These are phyloP conservation scores for Mormyrus lacerda DNA, from an alignment of 2,113 vertebrate species.

Conservation along the genomic window DNA sequence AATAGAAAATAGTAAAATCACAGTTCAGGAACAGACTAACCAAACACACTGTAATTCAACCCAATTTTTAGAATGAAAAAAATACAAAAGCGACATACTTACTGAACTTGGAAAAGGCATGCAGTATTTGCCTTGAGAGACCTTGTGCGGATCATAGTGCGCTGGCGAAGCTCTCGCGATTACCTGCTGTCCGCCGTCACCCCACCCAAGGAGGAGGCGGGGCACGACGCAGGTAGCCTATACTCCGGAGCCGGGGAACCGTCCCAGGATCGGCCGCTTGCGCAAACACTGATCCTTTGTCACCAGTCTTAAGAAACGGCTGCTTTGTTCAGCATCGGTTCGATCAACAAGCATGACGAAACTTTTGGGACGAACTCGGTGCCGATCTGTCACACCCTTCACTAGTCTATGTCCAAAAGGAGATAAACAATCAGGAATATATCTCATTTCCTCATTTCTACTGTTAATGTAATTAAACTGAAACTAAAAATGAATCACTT, in stretches of 20 bases:
- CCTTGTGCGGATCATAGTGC: conserved; percentile 14
- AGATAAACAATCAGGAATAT: neutral
- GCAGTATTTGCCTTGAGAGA: neutral
- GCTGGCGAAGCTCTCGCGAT: conserved; percentile 8
- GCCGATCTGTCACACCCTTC: neutral
- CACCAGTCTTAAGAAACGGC: neutral
- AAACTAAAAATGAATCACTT: neutral
- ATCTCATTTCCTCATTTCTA: neutral
- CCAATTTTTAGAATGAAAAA: neutral
- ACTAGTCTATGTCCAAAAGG: neutral
- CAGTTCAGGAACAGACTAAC: neutral
- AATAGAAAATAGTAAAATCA: neutral
- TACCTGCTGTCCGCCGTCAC: neutral
- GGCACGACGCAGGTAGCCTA: neutral
- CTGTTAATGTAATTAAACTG: neutral
- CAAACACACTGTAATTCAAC: neutral
- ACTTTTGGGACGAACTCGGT: neutral
- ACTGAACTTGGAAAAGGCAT: neutral
- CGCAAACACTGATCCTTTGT: neutral
- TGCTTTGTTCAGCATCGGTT: neutral
- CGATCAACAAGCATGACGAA: neutral
- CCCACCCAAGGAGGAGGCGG: neutral
- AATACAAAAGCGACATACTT: conserved; percentile 5
- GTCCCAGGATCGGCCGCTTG: neutral
- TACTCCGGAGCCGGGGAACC: neutral